Percentiles rank a stretch among this genome's conserved stretches.
phyloP scores from a whole-genome alignment of 1,140 invertebrate species.

The Drosophila arizonae region DNA sequence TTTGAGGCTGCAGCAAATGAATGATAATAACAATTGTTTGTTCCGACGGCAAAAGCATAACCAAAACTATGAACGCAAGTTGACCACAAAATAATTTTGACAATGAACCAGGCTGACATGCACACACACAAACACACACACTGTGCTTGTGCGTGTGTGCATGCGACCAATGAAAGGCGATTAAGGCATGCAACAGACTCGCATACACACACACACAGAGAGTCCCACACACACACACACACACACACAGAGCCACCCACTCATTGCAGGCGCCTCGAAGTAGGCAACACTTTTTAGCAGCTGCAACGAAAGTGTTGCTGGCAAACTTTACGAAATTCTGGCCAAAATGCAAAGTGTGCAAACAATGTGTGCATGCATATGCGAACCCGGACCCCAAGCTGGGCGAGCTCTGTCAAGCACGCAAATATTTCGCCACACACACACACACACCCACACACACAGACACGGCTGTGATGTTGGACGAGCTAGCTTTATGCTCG shows the following conservation, averaged over 20 bases:
- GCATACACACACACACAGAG: conserved; percentile 8
- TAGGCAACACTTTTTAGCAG: conserved; percentile 73
- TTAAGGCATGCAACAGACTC: conserved; percentile 54
- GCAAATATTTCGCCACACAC: conserved; percentile 49
- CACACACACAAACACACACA: background rate
- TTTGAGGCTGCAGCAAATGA: conserved; percentile 28
- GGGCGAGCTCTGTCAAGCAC: conserved; percentile 40
- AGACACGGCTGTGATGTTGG: conserved; percentile 24
- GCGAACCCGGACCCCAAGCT: conserved; percentile 43
- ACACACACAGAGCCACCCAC: conserved; percentile 7
- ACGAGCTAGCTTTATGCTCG: conserved; percentile 31
- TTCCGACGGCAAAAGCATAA: conserved; percentile 27
- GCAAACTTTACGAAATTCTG: conserved; percentile 73
- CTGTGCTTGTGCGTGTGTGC: conserved; percentile 13
- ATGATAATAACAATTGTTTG: conserved; percentile 11
- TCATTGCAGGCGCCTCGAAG: conserved; percentile 51
- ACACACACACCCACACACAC: conserved; percentile 15
- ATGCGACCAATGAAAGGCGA: conserved; percentile 63
- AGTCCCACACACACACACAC: conserved; percentile 10
- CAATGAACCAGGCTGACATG: conserved; percentile 66
- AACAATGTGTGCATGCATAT: conserved; percentile 75
- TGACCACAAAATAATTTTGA: conserved; percentile 80
- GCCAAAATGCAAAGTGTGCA: conserved; percentile 78
- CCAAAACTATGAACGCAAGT: conserved; percentile 75
- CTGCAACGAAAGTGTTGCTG: conserved; percentile 69